Evolutionary conservation across 2,113 vertebrate species (phyloP), one percentile per base, ranked within the genome.

Genomic region (Beaufortia kweichowensis): DNA sequence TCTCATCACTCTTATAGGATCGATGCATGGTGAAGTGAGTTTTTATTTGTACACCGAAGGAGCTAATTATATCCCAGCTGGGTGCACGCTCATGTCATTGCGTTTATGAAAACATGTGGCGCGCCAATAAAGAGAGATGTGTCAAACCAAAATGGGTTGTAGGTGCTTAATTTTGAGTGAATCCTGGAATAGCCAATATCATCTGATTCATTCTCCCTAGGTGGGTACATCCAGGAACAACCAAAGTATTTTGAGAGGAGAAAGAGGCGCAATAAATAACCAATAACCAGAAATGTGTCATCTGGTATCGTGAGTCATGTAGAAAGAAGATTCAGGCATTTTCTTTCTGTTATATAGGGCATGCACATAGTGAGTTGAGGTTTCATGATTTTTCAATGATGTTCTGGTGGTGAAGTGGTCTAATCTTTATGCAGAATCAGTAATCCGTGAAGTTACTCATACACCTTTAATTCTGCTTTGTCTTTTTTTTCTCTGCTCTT

Each of bases 31-130:
- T 56, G 53, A 71, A 59, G 31, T 26, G n/a, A 71, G 69, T 71
- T 71, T 71, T 59, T 59, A 59, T 43, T 71, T 71, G 69, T 57
- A n/a, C 53, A 3, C 33, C 69, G 41, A 57, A 71, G 53, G 69
- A 71, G 23, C 31, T 43, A 71, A 71, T 71, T 41, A 71, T 43
- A 59, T 71, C 69, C 24, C 53, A 71, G 69, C 69, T 56, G 69
- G 69, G 35, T 71, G 68, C 14, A 24, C 4, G 9, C 31, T 59
- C 0, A 15, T 57, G 53, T 71, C 53, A 71, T 23, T 26, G 53
- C 53, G 24, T 39, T 59, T 71, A 59, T 71, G 31, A 43, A 57
- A 71, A 71, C 53, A 71, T 71, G 53, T 71, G 69, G 53, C 1
- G 8, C 53, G n/a, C 33, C 23, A 19, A 24, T 71, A 28, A 19